Conservation (phyloP, 53 echinoderm and acorn worm genomes). For the Paracentrotus lividus region DNA sequence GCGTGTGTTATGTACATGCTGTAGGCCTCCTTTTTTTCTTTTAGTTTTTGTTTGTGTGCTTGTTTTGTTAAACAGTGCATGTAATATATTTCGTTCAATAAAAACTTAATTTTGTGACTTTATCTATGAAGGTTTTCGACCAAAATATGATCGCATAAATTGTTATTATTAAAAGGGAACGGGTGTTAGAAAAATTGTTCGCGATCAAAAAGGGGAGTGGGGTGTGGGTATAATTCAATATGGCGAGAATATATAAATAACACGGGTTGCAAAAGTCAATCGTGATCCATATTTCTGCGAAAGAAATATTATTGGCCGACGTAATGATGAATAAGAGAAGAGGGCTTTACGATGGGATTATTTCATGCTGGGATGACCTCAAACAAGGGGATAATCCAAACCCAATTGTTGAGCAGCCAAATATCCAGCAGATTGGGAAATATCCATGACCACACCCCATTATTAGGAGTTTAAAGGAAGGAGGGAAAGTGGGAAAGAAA, state of each 20-base stretch:
- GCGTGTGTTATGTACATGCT: too few relatives aligned
- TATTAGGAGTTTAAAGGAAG: background rate
- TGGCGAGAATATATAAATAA: too few relatives aligned
- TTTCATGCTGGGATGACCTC: constrained; percentile 21
- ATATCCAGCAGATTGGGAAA: background rate
- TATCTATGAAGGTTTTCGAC: background rate
- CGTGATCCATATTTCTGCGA: background rate
- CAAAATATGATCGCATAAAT: background rate
- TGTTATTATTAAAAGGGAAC: background rate
- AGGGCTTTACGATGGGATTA: constrained; percentile 2
- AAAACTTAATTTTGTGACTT: background rate
- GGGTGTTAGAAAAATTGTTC: background rate
- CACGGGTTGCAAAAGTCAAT: too few relatives aligned
- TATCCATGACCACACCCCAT: background rate
- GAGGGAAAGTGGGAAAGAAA: background rate
- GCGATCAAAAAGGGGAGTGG: too few relatives aligned
- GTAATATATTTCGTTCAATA: too few relatives aligned
- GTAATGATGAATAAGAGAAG: background rate
- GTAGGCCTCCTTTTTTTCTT: too few relatives aligned
- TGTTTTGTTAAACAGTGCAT: too few relatives aligned
- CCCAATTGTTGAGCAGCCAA: constrained; percentile 12
- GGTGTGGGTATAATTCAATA: too few relatives aligned
- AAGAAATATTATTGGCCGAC: background rate
- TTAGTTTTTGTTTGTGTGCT: too few relatives aligned
- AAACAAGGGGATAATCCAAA: background rate